These are phyloP conservation scores for Diadumene lineata DNA, from an alignment of 92 coral and sea anemone genomes.

Conservation along the genomic window DNA sequence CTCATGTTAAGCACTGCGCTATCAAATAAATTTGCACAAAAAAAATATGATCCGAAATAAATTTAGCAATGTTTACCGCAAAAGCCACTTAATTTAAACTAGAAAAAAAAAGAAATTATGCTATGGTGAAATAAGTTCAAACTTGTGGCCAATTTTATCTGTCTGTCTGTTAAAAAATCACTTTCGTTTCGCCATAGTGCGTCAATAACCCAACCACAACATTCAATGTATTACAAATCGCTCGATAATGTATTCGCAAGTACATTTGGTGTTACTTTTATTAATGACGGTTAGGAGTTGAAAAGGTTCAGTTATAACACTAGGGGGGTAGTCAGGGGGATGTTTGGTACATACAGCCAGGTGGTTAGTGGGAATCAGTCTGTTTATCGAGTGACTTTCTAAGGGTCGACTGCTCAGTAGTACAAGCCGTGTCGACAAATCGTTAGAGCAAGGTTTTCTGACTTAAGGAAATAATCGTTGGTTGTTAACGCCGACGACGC, in stretches of 20 bases:
- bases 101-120: conserved; percentile 4
- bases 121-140: conserved; percentile 2
- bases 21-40: not conserved
- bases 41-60: not conserved
- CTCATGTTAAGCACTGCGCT: not conserved
- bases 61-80: not conserved
- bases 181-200: not conserved
- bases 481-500: not conserved
- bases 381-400: conserved; percentile 17
- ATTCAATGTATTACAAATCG: not conserved
- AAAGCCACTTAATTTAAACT: not conserved
- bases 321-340: conserved; percentile 7
- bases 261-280: not conserved
- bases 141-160: conserved; percentile 6
- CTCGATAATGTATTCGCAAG: conserved; percentile 1
- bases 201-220: conserved; percentile 9
- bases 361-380: conserved; percentile 19
- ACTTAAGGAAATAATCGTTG: conserved; percentile 1
- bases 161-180: not conserved
- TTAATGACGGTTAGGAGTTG: not conserved
- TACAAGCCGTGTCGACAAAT: not conserved
- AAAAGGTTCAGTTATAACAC: not conserved
- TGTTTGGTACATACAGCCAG: conserved; percentile 15
- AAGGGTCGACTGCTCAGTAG: conserved; percentile 20
- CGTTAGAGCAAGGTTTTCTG: conserved; percentile 9